Conservation (phyloP, 2,888 invertebrate species). For the Plusia festucae region DNA sequence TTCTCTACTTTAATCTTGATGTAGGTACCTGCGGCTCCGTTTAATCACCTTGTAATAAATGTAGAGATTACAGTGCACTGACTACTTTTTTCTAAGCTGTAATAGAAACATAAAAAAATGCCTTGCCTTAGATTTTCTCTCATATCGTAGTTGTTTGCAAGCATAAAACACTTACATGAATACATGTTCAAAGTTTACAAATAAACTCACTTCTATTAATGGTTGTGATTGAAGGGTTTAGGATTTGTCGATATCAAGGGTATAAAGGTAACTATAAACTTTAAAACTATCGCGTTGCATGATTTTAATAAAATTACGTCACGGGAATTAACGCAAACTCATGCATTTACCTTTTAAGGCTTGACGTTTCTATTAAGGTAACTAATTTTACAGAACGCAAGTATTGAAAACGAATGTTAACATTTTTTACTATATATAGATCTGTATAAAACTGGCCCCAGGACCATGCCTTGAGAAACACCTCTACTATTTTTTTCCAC, state of each 20-base stretch:
- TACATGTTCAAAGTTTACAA: neutral
- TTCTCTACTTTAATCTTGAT: constrained; percentile 2
- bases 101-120: neutral
- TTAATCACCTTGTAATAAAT: constrained; percentile 4
- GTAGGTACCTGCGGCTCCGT: neutral
- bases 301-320: too few species aligned
- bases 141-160: neutral
- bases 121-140: neutral
- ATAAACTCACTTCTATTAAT: neutral
- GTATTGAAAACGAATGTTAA: neutral
- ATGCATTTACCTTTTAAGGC: too few species aligned
- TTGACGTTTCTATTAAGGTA: too few species aligned
- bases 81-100: constrained; percentile 1
- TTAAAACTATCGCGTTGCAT: too few species aligned
- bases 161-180: neutral
- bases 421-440: too few species aligned
- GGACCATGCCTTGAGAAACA: neutral
- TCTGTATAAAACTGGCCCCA: too few species aligned
- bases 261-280: too few species aligned
- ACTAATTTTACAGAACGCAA: too few species aligned
- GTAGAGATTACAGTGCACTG: neutral
- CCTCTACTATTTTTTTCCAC: neutral
- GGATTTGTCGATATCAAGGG: too few species aligned
- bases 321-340: too few species aligned
- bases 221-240: too few species aligned